phyloP scores from a whole-genome alignment of 2,797 vertebrate species.

The Sebastes hubbsi region DNA sequence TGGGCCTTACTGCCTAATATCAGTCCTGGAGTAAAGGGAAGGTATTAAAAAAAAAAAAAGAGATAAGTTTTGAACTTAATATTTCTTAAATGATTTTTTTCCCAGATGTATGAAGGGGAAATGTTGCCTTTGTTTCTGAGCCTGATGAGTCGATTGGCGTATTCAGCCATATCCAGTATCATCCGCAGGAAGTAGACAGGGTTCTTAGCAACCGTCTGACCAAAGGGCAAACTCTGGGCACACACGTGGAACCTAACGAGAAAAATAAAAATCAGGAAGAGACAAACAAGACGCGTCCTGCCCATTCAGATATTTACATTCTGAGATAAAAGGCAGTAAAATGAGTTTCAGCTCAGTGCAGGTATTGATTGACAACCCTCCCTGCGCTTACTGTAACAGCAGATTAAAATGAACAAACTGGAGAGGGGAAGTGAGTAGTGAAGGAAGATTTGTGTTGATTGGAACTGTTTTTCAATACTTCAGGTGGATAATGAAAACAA shows the following conservation, averaged over 20 bases:
- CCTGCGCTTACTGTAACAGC: neutral
- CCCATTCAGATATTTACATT: conserved; percentile 7
- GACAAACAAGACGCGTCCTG: neutral
- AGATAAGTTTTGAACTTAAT: neutral
- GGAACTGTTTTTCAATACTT: neutral
- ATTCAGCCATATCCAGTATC: conserved; percentile 84
- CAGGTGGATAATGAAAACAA: neutral
- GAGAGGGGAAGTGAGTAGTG: neutral
- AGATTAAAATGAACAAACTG: neutral
- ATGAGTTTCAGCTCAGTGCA: neutral
- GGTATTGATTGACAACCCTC: conserved; percentile 8
- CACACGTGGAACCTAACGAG: conserved; percentile 90
- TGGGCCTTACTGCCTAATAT: conserved; percentile 65
- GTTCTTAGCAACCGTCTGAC: conserved; percentile 86
- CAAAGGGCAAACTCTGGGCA: conserved; percentile 88
- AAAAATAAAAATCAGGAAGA: conserved; percentile 1
- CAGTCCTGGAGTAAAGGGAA: conserved; percentile 33
- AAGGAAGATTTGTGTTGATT: neutral
- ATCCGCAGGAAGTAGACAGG: conserved; percentile 86
- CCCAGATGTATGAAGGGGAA: neutral
- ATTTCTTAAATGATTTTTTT: neutral
- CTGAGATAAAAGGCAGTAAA: neutral
- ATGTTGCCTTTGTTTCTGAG: conserved; percentile 85
- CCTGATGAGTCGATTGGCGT: conserved; percentile 82
- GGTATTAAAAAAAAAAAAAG: neutral